Evolutionary conservation across 1,140 invertebrate species (phyloP), one percentile per base, ranked within the genome.

Genomic region (Zaprionus tsacasi): DNA sequence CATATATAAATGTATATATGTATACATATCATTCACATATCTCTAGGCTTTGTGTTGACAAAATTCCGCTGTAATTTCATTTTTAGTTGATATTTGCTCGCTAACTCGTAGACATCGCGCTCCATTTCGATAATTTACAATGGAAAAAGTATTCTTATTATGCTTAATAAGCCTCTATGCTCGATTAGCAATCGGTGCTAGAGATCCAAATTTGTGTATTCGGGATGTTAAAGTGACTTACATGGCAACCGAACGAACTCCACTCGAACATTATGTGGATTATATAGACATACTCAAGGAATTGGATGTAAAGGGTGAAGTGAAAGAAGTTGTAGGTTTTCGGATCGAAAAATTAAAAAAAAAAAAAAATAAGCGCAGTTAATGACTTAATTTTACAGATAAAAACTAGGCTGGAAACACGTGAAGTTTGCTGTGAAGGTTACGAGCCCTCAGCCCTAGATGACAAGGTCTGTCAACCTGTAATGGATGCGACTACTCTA

Each of bases 181-280:
- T 4, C 30, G 21, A n/a, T 10, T 25, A 45, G 54, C 33, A 11
- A 35, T 12, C 17, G 17, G 54, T 21, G 38, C 33, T 3, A 43
- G 58, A 25, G 70, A 72, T 59, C 13, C 55, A 0, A n/a, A 72
- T 59, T 15, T 59, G n/a, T 72, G 70, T 25, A 43, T 35, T 0
- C 40, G 25, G 40, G 48, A 59, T 40, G 30, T 67, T 2, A 12
- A 60, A 66, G 45, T 59, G 0, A 25, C 33, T 15, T 70, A 57
- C 54, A 45, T 36, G 10, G 45, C 45, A 8, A 56, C 50, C 0
- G 67, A 68, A 10, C 65, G 33, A 11, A 43, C 12, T 25, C n/a
- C 13, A 2, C 21, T 68, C 10, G 43, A 58, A 2, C 21, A 8
- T 10, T 68, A 68, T 50, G 55, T 3, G 0, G 65, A 59, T 2